A percentile compares a stretch with the other conserved stretches of the same genome.
These are phyloP conservation scores for Danio albolineatus DNA, from an alignment of 2,797 vertebrate species.

Conservation along the genomic window DNA sequence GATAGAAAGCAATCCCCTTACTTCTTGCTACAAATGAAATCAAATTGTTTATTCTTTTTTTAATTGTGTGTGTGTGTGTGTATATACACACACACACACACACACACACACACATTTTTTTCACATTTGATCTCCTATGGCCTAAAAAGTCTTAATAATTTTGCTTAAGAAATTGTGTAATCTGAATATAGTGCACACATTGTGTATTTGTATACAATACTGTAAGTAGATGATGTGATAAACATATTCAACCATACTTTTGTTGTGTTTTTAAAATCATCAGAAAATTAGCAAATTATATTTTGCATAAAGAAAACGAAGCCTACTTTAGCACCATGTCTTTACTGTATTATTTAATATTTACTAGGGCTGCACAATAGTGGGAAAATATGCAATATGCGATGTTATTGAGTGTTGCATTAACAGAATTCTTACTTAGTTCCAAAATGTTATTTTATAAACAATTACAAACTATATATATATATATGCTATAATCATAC, in stretches of 20 bases:
- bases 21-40: neutral
- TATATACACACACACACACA: no score
- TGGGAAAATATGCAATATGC: no score
- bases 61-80: no score
- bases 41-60: slow-evolving; percentile 35
- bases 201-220: slow-evolving; percentile 4
- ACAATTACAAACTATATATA: no score
- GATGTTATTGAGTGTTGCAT: no score
- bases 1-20: slow-evolving; percentile 13
- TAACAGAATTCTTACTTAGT: no score
- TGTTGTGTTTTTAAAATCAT: neutral
- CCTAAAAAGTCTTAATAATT: neutral
- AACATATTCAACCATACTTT: neutral
- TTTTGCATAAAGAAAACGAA: neutral
- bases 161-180: neutral
- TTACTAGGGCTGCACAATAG: no score
- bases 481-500: no score
- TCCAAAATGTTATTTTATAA: no score
- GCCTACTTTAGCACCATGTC: neutral
- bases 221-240: neutral
- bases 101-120: neutral
- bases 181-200: neutral
- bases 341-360: no score
- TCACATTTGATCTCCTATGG: neutral
- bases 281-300: neutral